Base-by-base conservation (phyloP, 2,888 invertebrate species). In the Chymomyza caudatula region DNA sequence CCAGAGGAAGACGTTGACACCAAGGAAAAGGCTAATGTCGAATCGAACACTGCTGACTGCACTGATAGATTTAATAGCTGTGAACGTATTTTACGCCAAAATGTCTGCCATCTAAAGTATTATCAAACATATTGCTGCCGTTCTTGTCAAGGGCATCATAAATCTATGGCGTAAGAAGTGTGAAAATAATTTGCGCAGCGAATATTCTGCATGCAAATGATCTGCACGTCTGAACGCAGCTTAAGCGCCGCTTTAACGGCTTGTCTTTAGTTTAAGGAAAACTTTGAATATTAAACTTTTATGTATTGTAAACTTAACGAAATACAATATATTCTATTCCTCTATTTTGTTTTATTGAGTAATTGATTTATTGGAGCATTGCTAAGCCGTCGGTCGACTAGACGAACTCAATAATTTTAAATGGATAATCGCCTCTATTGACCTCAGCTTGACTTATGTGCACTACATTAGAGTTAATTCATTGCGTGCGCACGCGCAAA, bases 51-150 rank as follows among this genome's bases (percentile, higher is more conserved):
- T 37, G 29, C 29, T 11, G 11, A 88, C 53, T 87, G 87, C 68
- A 91, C 91, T 43, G 96, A 97, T 89, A 94, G 94, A 87, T 92
- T 95, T 86, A 92, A 92, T 63, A 95, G 94, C 90, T 97, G 97
- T 89, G 92, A 92, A 67, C 90, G 96, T 75, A 96, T 96, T 17
- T 95, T 95, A 52, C 96, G 96, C 88, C 95, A 96, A 49, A 92
- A 96, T 54, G 92, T 96, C 20, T 97, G 97, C 89, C 94, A 94
- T 86, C 95, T 96, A 88, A 93, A 94, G 63, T 96, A 96, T 91
- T 97, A 97, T 91, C 93, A 94, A 63, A 93, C 93, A 78, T 94
- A 94, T 82, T 97, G 97, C 90, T 97, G 97, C 90, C 93, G 91
- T 53, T 93, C 94, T 63, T 95, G 95, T 56, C 67, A 71, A 53